Evolutionary conservation across 2,797 vertebrate species (phyloP), one percentile per base, ranked within the genome.

Genomic region (Babyrousa celebensis): DNA sequence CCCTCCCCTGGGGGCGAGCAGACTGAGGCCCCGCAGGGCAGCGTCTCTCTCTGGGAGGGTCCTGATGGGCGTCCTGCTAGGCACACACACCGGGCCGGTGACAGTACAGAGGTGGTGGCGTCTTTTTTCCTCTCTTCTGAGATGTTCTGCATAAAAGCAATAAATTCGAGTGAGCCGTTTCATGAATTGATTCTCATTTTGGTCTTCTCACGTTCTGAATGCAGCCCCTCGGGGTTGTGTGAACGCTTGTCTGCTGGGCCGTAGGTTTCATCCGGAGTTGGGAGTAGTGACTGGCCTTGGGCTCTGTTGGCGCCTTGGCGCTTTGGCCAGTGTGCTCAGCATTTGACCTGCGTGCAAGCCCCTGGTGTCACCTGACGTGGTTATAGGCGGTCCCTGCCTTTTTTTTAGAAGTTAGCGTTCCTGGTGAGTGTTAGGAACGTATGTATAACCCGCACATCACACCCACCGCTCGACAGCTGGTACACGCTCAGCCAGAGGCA

Each of bases 71-170:
- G 43, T 48, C 43, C 43, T 48, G 43, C 43, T 48, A 48, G 43
- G 36, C 36, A 36, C 36, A 36, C 36, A 36, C 36, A 36, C 36
- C 36, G 36, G 6, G 43, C 43, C 43, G 43, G 43, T 6, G 43
- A 10, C 43, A 48, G 6, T 48, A 10, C 43, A 10, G 43, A 48
- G 43, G 6, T 48, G 43, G 43, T 48, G 43, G 43, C 6, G 43
- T 56, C 11, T 58, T 54, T 85, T 27, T 36, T 36, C 40, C 40
- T 43, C 12, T 68, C 54, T 52, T 94, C 79, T 48, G 52, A 88
- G 95, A n/a, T 74, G 23, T 91, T 88, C 15, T 32, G 79, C 32
- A 70, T 88, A 65, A 96, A 82, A 94, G 68, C 5, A 20, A 18
- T 29, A 80, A 5, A 32, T 88, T 15, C 72, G 78, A 96, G 62